Evolutionary conservation across 2,888 invertebrate species (phyloP).

Genomic region (Muschampia plurimacula): DNA sequence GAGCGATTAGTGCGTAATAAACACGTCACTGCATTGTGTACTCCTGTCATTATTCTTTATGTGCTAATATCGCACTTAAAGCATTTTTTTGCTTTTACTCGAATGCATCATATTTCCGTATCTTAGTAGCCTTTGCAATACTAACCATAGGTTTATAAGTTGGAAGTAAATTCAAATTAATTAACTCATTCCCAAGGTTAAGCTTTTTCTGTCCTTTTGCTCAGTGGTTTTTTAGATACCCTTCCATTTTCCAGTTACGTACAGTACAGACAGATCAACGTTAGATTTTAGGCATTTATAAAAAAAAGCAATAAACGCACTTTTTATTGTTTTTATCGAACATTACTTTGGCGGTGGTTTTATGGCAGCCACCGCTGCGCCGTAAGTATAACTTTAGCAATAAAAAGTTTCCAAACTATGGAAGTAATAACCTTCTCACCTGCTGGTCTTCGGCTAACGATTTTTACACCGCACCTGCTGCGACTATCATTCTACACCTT

Average conservation of each 20-base stretch:
- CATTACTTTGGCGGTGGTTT: neutral
- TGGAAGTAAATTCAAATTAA: too few relatives aligned
- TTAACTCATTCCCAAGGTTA: too few relatives aligned
- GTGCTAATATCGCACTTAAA: neutral
- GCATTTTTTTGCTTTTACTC: neutral
- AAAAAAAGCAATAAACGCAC: neutral
- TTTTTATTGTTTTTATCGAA: neutral
- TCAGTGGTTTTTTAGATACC: too few relatives aligned
- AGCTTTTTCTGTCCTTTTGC: too few relatives aligned
- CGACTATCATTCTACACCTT: neutral
- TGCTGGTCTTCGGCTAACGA: neutral
- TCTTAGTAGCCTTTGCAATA: neutral
- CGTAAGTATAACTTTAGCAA: constrained; percentile 4
- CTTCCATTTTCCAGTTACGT: too few relatives aligned
- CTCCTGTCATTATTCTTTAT: neutral
- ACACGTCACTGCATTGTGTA: constrained; percentile 11
- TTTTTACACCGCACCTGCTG: constrained; percentile 5
- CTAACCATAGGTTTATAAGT: too few relatives aligned
- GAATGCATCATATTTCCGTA: neutral
- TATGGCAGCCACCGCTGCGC: constrained; percentile 5
- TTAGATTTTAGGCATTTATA: neutral
- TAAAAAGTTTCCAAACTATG: constrained; percentile 16
- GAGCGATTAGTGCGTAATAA: constrained; percentile 2
- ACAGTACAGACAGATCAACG: neutral
- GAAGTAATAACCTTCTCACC: constrained; percentile 9